Evolutionary conservation across 2,113 vertebrate species (phyloP).

Genomic region (Ochotona curzoniae): DNA sequence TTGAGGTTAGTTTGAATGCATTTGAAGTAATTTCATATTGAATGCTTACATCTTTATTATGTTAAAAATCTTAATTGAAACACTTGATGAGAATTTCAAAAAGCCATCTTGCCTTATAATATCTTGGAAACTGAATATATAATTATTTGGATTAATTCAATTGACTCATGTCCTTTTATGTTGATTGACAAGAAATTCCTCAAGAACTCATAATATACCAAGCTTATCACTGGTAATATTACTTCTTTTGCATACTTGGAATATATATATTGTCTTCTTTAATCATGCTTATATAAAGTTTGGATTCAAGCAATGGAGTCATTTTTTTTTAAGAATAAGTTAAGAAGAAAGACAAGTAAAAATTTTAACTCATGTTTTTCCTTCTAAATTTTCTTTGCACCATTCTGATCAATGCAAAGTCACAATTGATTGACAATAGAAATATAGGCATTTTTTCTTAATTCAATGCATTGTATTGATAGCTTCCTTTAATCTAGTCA

Average conservation of each 20-base stretch:
- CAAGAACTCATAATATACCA: neutral
- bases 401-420: neutral
- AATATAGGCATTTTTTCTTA: neutral
- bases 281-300: neutral
- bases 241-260: neutral
- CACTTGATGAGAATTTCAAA: neutral
- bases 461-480: neutral
- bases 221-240: neutral
- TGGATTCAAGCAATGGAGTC: neutral
- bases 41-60: neutral
- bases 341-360: neutral
- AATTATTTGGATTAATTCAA: neutral
- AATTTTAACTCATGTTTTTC: neutral
- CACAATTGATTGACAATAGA: neutral
- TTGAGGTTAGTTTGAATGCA: neutral
- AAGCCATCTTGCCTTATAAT: neutral
- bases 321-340: constrained; percentile 6
- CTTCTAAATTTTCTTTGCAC: neutral
- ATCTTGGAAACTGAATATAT: neutral
- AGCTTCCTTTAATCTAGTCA: constrained; percentile 13
- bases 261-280: neutral
- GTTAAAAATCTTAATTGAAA: neutral
- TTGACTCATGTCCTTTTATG: neutral
- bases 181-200: neutral
- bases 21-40: neutral